phyloP scores from a whole-genome alignment of 1,140 invertebrate genomes.

The Macrobrachium rosenbergii region DNA sequence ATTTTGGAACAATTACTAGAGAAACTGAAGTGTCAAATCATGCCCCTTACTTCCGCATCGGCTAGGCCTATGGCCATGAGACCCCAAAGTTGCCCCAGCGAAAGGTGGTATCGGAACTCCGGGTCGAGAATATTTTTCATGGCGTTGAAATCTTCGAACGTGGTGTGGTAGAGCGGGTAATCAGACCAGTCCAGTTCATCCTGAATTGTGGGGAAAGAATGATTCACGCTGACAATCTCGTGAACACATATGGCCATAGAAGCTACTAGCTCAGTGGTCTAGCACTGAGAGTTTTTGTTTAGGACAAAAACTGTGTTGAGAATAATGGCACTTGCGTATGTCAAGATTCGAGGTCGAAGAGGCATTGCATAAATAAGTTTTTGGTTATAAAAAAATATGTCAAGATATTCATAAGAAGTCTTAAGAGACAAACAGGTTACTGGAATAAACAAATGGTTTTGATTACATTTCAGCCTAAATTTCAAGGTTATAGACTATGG shows the following conservation, averaged over 20 bases:
- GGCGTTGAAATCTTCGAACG: slow-evolving; percentile 68
- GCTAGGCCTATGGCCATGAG: slow-evolving; percentile 55
- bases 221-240: not conserved
- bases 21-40: slow-evolving; percentile 8
- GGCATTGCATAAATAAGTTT: too few species aligned
- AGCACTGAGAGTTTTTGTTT: too few species aligned
- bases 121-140: slow-evolving; percentile 68
- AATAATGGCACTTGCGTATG: too few species aligned
- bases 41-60: slow-evolving; percentile 46
- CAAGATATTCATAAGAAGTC: too few species aligned
- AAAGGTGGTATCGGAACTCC: slow-evolving; percentile 66
- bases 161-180: slow-evolving; percentile 69
- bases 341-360: too few species aligned
- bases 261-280: too few species aligned
- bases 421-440: not conserved
- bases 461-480: too few species aligned
- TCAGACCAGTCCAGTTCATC: slow-evolving; percentile 60
- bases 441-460: too few species aligned
- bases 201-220: slow-evolving; percentile 4
- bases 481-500: too few species aligned
- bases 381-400: too few species aligned
- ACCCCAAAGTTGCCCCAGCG: slow-evolving; percentile 63
- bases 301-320: too few species aligned
- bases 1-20: not conserved
- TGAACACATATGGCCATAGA: too few species aligned